Base-by-base conservation (phyloP, 2,797 vertebrate species). In the Rhadinocentrus ornatus region DNA sequence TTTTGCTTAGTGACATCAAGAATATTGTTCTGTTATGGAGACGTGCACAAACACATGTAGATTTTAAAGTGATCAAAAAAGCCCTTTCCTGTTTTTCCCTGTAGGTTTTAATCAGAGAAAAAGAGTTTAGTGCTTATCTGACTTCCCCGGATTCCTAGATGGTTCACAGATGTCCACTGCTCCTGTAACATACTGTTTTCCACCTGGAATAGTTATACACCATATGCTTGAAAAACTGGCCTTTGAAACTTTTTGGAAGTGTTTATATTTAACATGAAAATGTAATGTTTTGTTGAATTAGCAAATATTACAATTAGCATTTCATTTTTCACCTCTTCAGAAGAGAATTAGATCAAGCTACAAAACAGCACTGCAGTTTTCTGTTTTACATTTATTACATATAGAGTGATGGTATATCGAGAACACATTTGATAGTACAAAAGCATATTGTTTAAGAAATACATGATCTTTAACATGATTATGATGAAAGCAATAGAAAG, bases 111-210 rank as follows among this genome's bases (percentile, higher is more conserved):
- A 69, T 73, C 22, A 55, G 1, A 60, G 66, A 52, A 55, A 18
- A 75, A 64, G 1, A 0, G 6, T 66, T 71, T 18, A 48, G 20
- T 67, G 15, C 6, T 44, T 16, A 75, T 80, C 56, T 53, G 20
- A 75, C 76, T 80, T 84, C 75, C 75, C 66, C 62, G 67, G 9
- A 74, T 80, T 80, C 46, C 53, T 26, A 74, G 73, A 69, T 73
- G 44, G 10, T 58, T 84, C 44, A 24, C 31, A 63, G 64, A 79
- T 75, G 34, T 62, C 1, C 3, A 8, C 10, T 37, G 29, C 12
- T 55, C 13, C 13, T 54, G 8, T 35, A 3, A 29, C 24, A 13
- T 18, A 20, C 26, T 70, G 4, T 59, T 57, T 24, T 53, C 1
- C 8, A 12, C 31, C 13, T n/a, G 6, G 20, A 62, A 57, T 9